Evolutionary conservation across 1,140 invertebrate genomes (phyloP).

Genomic region (Octopus bimaculoides): DNA sequence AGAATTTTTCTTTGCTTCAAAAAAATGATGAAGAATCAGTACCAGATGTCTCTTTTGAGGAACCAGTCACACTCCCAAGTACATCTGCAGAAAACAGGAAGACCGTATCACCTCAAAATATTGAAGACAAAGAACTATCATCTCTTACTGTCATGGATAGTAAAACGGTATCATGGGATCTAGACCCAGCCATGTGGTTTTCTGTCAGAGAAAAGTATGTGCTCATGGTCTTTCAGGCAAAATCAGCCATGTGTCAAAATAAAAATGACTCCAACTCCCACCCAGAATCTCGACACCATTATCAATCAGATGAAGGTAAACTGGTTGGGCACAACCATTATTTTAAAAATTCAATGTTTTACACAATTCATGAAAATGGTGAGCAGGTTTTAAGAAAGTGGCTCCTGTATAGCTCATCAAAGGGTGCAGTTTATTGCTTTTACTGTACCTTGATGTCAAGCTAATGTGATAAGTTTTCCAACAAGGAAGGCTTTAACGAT

Average conservation of each 20-base stretch:
- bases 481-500: neutral
- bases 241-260: neutral
- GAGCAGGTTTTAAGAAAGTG: neutral
- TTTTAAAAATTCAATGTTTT: neutral
- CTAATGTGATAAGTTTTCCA: neutral
- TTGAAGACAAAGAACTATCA: too few relatives aligned
- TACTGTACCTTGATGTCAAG: neutral
- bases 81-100: too few relatives aligned
- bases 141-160: neutral
- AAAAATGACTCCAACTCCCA: neutral
- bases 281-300: neutral
- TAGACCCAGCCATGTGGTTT: neutral
- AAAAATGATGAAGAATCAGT: too few relatives aligned
- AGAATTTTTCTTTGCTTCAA: slow-evolving; percentile 1
- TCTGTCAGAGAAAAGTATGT: neutral
- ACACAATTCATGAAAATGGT: neutral
- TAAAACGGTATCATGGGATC: neutral
- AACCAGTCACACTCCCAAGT: too few relatives aligned
- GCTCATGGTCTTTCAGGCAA: neutral
- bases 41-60: too few relatives aligned
- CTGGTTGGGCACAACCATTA: neutral
- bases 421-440: neutral
- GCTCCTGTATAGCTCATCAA: neutral
- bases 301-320: neutral
- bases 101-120: too few relatives aligned